A percentile compares a stretch with the other conserved stretches of the same genome.
phyloP scores from a whole-genome alignment of 2,797 vertebrate species.

The Brachyrhaphis roseni region DNA sequence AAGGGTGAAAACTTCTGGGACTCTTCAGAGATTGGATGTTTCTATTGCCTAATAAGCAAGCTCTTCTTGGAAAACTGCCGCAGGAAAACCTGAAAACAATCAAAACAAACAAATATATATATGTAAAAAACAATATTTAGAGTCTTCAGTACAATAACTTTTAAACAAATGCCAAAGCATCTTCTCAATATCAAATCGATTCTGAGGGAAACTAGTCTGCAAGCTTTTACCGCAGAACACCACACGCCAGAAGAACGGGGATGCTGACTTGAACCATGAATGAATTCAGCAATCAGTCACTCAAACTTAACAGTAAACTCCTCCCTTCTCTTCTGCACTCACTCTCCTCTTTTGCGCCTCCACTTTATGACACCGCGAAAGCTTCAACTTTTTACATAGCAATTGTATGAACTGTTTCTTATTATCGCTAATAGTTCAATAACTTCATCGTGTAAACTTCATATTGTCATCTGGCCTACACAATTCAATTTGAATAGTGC shows the following conservation, averaged over 20 bases:
- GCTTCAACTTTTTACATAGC: neutral
- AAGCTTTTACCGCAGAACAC: neutral
- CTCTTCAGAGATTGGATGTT: neutral
- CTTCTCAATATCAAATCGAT: neutral
- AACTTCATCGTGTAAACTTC: neutral
- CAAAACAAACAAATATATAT: constrained; percentile 8
- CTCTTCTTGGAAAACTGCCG: constrained; percentile 20
- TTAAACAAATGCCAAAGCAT: neutral
- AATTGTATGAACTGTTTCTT: neutral
- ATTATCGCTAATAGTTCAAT: neutral
- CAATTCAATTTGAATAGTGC: neutral
- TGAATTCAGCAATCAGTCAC: constrained; percentile 9
- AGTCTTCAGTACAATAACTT: neutral
- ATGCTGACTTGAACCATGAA: constrained; percentile 13
- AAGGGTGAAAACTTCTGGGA: neutral
- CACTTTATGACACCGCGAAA: constrained; percentile 25
- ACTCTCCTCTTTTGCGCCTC: constrained; percentile 23
- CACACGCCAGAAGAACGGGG: constrained; percentile 7
- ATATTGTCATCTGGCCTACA: neutral
- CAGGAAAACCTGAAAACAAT: constrained; percentile 49
- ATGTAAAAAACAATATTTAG: neutral
- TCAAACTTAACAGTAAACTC: constrained; percentile 28
- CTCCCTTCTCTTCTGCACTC: constrained; percentile 45
- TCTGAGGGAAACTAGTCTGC: neutral
- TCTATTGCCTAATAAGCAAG: neutral